These are phyloP conservation scores for Neodon shergylaensis DNA, from an alignment of 2,113 vertebrate genomes.

Conservation along the genomic window DNA sequence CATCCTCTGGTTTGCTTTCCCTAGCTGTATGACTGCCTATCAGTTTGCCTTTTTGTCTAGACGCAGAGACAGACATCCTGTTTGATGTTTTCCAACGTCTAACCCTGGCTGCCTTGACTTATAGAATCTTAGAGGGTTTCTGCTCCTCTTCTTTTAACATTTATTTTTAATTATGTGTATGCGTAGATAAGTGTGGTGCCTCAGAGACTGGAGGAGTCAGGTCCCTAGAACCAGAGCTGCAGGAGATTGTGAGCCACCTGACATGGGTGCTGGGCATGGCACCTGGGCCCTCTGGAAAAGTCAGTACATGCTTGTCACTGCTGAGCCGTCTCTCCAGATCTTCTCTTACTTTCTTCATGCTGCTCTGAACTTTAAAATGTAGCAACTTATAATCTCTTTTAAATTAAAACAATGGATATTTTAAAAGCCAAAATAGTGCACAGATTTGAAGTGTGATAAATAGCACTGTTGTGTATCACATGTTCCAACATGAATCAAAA, in stretches of 20 bases:
- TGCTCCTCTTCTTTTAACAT: not conserved
- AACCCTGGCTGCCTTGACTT: not conserved
- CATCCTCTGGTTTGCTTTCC: not conserved
- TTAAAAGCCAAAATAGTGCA: not conserved
- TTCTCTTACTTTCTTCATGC: not conserved
- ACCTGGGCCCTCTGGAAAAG: not conserved
- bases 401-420: not conserved
- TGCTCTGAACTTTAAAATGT: conserved; percentile 25
- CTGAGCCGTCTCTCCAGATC: not conserved
- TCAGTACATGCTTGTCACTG: not conserved
- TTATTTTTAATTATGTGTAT: not conserved
- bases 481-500: not conserved
- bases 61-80: not conserved
- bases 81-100: not conserved
- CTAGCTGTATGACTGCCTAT: not conserved
- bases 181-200: not conserved
- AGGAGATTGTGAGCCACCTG: not conserved
- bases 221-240: not conserved
- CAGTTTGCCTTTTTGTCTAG: not conserved
- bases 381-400: not conserved
- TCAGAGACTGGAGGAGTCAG: not conserved
- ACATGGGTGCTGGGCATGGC: not conserved
- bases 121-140: not conserved
- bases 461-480: not conserved
- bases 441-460: not conserved